Evolutionary conservation across 2,888 invertebrate species (phyloP).

Genomic region (Ochropacha duplaris): DNA sequence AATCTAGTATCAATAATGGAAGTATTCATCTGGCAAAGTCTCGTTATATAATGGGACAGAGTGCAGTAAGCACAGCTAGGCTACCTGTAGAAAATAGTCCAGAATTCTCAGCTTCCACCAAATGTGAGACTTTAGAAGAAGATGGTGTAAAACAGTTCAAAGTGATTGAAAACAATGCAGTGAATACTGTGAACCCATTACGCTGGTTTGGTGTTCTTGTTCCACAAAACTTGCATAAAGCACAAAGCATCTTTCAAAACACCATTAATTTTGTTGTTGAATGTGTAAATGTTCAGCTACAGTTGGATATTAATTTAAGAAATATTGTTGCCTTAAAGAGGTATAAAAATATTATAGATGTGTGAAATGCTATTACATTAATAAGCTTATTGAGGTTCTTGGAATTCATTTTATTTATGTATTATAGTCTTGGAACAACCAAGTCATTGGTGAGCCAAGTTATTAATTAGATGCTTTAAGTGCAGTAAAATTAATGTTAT

Average conservation of each 20-base stretch:
- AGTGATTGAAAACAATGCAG: slow-evolving; percentile 51
- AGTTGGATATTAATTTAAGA: slow-evolving; percentile 70
- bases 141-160: slow-evolving; percentile 69
- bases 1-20: slow-evolving; percentile 86
- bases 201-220: slow-evolving; percentile 95
- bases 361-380: slow-evolving; percentile 8
- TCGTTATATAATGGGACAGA: slow-evolving; percentile 90
- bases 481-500: too few species aligned
- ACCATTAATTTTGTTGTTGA: slow-evolving; percentile 86
- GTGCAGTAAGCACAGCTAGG: slow-evolving; percentile 86
- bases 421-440: too few species aligned
- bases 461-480: too few species aligned
- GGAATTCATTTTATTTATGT: too few species aligned
- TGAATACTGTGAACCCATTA: slow-evolving; percentile 84
- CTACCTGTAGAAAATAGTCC: slow-evolving; percentile 86
- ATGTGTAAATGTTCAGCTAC: slow-evolving; percentile 86
- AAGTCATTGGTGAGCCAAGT: too few species aligned
- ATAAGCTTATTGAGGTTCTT: too few species aligned
- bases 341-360: slow-evolving; percentile 39
- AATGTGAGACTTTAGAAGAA: slow-evolving; percentile 64
- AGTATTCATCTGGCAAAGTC: slow-evolving; percentile 89
- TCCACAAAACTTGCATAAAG: slow-evolving; percentile 89
- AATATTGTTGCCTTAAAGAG: slow-evolving; percentile 52
- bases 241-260: slow-evolving; percentile 88
- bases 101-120: slow-evolving; percentile 65